Percentiles rank a stretch among this genome's conserved stretches.
These are phyloP conservation scores for Dinocampus coccinellae DNA, from an alignment of 2,888 invertebrate species.

Conservation along the genomic window DNA sequence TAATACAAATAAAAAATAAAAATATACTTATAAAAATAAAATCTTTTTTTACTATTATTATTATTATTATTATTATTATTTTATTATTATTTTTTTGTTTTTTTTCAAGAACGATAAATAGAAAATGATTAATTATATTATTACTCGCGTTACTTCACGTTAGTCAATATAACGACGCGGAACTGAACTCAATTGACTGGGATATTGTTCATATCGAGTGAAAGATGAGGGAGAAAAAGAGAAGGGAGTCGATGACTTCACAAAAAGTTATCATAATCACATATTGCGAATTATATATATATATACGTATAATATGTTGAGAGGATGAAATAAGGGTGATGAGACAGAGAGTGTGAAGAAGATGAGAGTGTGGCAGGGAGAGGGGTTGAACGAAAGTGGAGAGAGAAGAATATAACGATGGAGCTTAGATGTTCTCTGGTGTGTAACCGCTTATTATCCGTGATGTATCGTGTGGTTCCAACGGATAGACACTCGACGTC, in stretches of 20 bases:
- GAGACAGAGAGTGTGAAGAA: too few relatives aligned
- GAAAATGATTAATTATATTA: background rate
- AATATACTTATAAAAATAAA: too few relatives aligned
- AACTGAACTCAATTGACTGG: background rate
- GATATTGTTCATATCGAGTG: conserved; percentile 4
- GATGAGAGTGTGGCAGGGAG: too few relatives aligned
- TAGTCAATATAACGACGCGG: background rate
- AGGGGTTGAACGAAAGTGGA: too few relatives aligned
- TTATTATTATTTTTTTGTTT: too few relatives aligned
- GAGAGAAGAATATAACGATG: conserved; percentile 26
- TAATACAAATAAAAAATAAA: too few relatives aligned
- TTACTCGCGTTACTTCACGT: background rate
- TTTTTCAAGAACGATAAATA: background rate
- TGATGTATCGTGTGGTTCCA: conserved; percentile 51
- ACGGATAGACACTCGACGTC: conserved; percentile 49
- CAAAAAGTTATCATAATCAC: conserved; percentile 22
- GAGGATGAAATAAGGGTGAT: conserved; percentile 3
- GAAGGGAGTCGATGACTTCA: conserved; percentile 29
- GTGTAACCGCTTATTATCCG: conserved; percentile 52
- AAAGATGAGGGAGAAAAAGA: background rate
- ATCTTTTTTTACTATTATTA: too few relatives aligned
- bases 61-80: background rate
- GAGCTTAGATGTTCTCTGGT: conserved; percentile 33
- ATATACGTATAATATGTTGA: conserved; percentile 25
- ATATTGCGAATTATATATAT: conserved; percentile 6